Evolutionary conservation across 2,113 vertebrate species (phyloP), one percentile per base, ranked within the genome.

Genomic region (Cyprinodon brontotheroides): DNA sequence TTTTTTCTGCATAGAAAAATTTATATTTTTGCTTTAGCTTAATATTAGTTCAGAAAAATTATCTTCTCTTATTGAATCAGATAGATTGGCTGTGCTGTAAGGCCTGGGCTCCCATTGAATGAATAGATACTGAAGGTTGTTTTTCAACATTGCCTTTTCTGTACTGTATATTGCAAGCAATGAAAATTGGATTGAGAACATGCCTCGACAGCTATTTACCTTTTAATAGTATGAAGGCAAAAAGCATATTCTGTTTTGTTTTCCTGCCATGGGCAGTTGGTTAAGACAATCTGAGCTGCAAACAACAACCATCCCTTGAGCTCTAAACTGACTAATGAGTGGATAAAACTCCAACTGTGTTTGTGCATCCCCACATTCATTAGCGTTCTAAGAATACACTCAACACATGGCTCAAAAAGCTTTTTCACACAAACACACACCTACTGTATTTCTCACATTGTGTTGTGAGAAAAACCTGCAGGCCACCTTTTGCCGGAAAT

Each of bases 41-140:
- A 72, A 65, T 76, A 76, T 60, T 70, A n/a, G 67, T 67, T 37
- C 15, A 64, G 70, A 68, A 7, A 61, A 77, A 78, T 65, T 40
- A 39, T 61, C 61, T 68, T 48, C 63, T 66, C 22, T 71, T n/a
- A 48, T 15, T 62, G 66, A 67, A 61, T 80, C 47, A 78, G 50
- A 9, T 48, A 22, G 38, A 73, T 36, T 66, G 38, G 61, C 72
- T 29, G 41, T 61, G 39, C 38, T 70, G 60, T 29, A 53, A 59
- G 40, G 36, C 68, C 64, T 2, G 57, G 57, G 17, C 57, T 15
- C 36, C 40, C 39, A 13, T 36, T 4, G 53, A 64, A 75, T 61
- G 48, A n/a, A 17, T 53, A 37, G 37, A 38, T 66, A 63, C 65
- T 41, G 63, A 60, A 57, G 17, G 53, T 45, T 39, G 7, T 79